Base-by-base conservation (phyloP, 2,797 vertebrate genomes). In the Buphagus erythrorhynchus region DNA sequence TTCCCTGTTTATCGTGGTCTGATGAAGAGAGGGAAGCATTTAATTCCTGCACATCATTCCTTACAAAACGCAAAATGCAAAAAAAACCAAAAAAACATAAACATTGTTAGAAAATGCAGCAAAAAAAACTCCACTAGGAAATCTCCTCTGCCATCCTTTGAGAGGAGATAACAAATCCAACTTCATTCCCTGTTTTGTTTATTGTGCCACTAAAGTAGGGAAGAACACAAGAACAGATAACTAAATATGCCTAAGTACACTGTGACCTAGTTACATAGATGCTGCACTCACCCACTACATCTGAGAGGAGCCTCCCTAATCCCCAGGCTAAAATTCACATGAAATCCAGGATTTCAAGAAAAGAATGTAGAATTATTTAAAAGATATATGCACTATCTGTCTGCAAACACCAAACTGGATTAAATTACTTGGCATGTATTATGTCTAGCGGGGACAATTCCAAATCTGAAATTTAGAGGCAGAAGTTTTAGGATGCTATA, bases 261-360 rank as follows among this genome's bases (percentile, higher is more conserved):
- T 5, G 1, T 94, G 96, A 95, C 94, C 93, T 89, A 93, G 86
- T 94, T 95, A 89, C 63, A 38, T 20, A 22, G 74, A 82, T 79
- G 55, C 74, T 63, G 58, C 49, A 45, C 46, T 89, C 90, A 68
- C 72, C 80, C 86, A 36, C 35, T 77, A 21, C 63, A 46, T 89
- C 58, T 67, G 74, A 90, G 63, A 93, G 86, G 55, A 67, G 67
- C 38, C 77, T 84, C 46, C 63, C 65, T 87, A 90, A 93, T 94
- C 90, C 88, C 49, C 72, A 61, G 63, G 72, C 81, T 89, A 91
- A 85, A 93, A 94, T 82, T 89, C 68, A 82, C 66, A 69, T 69
- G 74, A 81, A 93, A 94, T 76, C 67, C 90, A 85, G 80, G 77
- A 93, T 91, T 96, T 96, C 65, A 68, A 88, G 62, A 78, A 66